Evolutionary conservation across 2,113 vertebrate genomes (phyloP), one percentile per base, ranked within the genome.

Genomic region (Ranitomeya imitator): DNA sequence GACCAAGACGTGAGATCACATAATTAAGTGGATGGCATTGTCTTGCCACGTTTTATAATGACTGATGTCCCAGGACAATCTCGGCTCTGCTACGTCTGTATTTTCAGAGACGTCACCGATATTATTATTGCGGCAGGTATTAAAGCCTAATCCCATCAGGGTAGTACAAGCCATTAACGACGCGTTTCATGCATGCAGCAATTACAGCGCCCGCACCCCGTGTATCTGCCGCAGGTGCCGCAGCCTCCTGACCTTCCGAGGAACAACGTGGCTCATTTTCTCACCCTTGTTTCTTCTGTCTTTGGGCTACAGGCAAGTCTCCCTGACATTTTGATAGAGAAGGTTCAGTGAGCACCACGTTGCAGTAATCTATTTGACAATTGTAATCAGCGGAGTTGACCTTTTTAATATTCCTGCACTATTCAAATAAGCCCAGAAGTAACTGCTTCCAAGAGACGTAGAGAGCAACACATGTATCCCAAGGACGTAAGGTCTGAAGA

Each of bases 321-420:
- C n/a, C 52, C 74, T 92, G 91, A 93, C 86, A 92, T 89, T 90
- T 92, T 80, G 86, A 55, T 90, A 91, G 1, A 8, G 90, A 92
- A 59, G 76, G 85, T 51, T 86, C 76, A 86, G 61, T 86, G 77
- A 80, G 76, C 77, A 67, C 21, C 87, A 90, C 86, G 90, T 79
- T 87, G 79, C 61, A 90, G 67, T 88, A 92, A 79, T 87, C 92
- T 78, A 26, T 7, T 0, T 90, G 85, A 91, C 86, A 86, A 76
- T 88, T 45, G 76, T 91, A 90, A 93, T 93, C 86, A 87, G 77
- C 89, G 78, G 85, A 88, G 31, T 55, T 93, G 88, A 93, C 89
- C 89, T 92, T 95, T 93, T 91, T 89, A 91, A 91, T 91, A 86
- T 89, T 83, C 90, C 85, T 91, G 81, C 79, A 87, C 89, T 88